A percentile compares a stretch with the other conserved stretches of the same genome.
phyloP scores from a whole-genome alignment of 2,113 vertebrate genomes.

The Pelodiscus sinensis region DNA sequence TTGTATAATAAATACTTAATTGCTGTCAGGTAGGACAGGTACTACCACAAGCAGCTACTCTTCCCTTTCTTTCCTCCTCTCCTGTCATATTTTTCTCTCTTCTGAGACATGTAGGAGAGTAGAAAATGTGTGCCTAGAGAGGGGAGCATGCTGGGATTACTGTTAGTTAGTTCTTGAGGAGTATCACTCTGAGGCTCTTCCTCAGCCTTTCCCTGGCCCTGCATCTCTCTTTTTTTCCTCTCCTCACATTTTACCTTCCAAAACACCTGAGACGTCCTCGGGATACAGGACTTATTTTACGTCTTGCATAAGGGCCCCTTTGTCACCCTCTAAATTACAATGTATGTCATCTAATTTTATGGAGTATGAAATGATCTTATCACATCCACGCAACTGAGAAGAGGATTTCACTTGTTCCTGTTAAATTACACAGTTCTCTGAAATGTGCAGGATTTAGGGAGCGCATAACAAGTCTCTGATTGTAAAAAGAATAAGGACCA shows the following conservation, averaged over 20 bases:
- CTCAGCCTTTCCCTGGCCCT: background rate
- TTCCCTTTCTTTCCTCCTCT: background rate
- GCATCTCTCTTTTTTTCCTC: background rate
- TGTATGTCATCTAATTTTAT: conserved; percentile 43
- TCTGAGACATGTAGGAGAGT: background rate
- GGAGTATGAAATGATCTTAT: conserved; percentile 46
- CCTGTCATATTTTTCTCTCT: background rate
- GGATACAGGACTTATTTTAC: background rate
- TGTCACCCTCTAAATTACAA: conserved; percentile 21
- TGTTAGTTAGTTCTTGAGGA: background rate
- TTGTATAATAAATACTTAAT: background rate
- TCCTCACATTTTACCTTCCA: background rate
- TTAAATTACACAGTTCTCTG: conserved; percentile 44
- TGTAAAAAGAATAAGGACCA: background rate
- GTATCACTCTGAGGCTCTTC: background rate
- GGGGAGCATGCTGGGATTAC: background rate
- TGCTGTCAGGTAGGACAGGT: background rate
- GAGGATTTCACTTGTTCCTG: conserved; percentile 41
- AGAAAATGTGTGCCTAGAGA: background rate
- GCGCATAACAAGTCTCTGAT: conserved; percentile 35
- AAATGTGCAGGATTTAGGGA: conserved; percentile 41
- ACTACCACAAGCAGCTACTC: background rate
- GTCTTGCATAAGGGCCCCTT: accelerated
- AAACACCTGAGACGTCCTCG: background rate
- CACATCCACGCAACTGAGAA: conserved; percentile 10